A percentile compares a stretch with the other conserved stretches of the same genome.
phyloP scores from a whole-genome alignment of 2,113 vertebrate species.

The Thalassoma bifasciatum region DNA sequence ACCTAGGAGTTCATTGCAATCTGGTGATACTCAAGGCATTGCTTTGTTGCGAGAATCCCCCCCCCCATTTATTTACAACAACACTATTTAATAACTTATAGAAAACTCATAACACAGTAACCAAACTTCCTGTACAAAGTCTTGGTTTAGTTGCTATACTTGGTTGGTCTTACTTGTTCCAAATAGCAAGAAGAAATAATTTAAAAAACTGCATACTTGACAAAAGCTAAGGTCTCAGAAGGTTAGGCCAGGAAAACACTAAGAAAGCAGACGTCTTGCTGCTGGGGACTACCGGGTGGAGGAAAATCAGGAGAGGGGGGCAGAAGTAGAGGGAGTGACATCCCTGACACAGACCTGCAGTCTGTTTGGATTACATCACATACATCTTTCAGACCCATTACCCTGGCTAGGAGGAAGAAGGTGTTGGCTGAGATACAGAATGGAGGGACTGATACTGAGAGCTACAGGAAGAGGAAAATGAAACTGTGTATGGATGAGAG shows the following conservation, averaged over 20 bases:
- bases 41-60: too few relatives aligned
- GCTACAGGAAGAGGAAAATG: constrained; percentile 21
- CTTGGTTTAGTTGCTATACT: too few relatives aligned
- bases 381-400: constrained; percentile 73
- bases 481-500: constrained; percentile 9
- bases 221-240: too few relatives aligned
- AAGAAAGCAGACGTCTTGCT: constrained; percentile 20
- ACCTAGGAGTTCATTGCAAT: too few relatives aligned
- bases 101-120: too few relatives aligned
- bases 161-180: too few relatives aligned
- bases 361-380: constrained; percentile 77
- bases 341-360: constrained; percentile 61
- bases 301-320: constrained; percentile 15
- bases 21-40: too few relatives aligned
- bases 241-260: constrained; percentile 18
- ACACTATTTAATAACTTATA: too few relatives aligned
- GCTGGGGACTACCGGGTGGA: constrained; percentile 37
- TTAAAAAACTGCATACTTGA: too few relatives aligned
- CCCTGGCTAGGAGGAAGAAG: constrained; percentile 25
- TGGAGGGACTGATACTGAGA: constrained; percentile 38
- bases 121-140: too few relatives aligned
- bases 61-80: too few relatives aligned
- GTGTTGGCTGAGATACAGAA: constrained; percentile 25
- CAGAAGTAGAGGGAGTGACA: constrained; percentile 30
- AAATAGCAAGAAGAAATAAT: too few relatives aligned